A percentile compares a stretch with the other conserved stretches of the same genome.
These are phyloP conservation scores for Rhinella marina DNA, from an alignment of 2,797 vertebrate species.

Conservation along the genomic window DNA sequence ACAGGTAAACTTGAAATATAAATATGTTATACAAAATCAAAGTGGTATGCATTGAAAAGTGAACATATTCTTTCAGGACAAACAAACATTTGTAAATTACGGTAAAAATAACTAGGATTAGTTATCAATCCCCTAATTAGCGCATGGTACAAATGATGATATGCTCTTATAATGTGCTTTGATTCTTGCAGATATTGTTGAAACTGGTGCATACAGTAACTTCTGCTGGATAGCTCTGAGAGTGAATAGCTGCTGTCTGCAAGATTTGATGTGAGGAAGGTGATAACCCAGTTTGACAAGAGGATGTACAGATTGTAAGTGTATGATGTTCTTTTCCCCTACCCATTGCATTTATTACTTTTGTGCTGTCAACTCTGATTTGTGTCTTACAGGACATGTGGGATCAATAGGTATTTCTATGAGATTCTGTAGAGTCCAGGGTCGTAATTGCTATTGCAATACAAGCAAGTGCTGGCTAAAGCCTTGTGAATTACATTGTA, in stretches of 20 bases:
- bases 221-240: not conserved
- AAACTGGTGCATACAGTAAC: not conserved
- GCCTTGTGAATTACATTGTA: conserved; percentile 53
- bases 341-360: conserved; percentile 54
- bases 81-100: not conserved
- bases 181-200: not conserved
- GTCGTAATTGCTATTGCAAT: conserved; percentile 55
- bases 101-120: not conserved
- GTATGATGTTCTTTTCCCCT: conserved; percentile 48
- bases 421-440: conserved; percentile 42
- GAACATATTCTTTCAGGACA: too few relatives aligned
- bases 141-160: not conserved
- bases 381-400: conserved; percentile 52
- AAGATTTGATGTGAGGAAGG: conserved; percentile 47
- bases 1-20: too few relatives aligned
- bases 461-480: conserved; percentile 54
- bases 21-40: too few relatives aligned
- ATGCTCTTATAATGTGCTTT: not conserved
- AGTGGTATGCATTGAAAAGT: too few relatives aligned
- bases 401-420: conserved; percentile 56
- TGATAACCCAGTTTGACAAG: conserved; percentile 54
- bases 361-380: conserved; percentile 50
- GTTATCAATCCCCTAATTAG: not conserved
- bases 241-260: conserved; percentile 28
- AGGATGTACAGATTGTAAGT: conserved; percentile 46